phyloP scores from a whole-genome alignment of 2,797 vertebrate genomes.

The Calcarius lapponicus region DNA sequence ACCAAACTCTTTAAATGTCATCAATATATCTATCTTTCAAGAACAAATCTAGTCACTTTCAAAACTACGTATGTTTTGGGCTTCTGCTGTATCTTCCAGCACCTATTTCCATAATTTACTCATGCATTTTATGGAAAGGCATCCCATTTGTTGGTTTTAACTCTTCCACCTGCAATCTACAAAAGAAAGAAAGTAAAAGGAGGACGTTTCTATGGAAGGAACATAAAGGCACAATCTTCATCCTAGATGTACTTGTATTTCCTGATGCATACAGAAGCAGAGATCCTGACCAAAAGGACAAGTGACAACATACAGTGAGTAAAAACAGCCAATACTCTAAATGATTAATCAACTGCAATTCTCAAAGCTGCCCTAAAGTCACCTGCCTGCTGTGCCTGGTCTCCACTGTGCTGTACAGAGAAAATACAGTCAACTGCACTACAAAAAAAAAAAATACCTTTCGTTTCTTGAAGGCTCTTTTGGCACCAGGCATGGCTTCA shows the following conservation, averaged over 20 bases:
- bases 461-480: conserved; percentile 93
- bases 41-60: not conserved
- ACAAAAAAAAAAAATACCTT: conserved; percentile 83
- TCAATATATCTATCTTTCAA: not conserved
- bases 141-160: not conserved
- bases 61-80: not conserved
- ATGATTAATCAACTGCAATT: not conserved
- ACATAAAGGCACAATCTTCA: not conserved
- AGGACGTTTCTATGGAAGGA: not conserved
- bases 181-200: not conserved
- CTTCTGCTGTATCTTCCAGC: not conserved
- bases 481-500: conserved; percentile 92
- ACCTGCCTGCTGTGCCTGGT: not conserved
- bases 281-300: not conserved
- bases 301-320: not conserved
- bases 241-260: not conserved
- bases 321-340: not conserved
- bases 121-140: not conserved
- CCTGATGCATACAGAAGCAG: not conserved
- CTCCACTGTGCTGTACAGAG: not conserved
- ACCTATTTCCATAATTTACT: not conserved
- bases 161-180: not conserved
- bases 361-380: not conserved
- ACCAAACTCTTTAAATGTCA: not conserved
- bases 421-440: not conserved